Percentiles rank a stretch among this genome's conserved stretches.
These are phyloP conservation scores for Chelonia mydas DNA, from an alignment of 2,797 vertebrate species.

Conservation along the genomic window DNA sequence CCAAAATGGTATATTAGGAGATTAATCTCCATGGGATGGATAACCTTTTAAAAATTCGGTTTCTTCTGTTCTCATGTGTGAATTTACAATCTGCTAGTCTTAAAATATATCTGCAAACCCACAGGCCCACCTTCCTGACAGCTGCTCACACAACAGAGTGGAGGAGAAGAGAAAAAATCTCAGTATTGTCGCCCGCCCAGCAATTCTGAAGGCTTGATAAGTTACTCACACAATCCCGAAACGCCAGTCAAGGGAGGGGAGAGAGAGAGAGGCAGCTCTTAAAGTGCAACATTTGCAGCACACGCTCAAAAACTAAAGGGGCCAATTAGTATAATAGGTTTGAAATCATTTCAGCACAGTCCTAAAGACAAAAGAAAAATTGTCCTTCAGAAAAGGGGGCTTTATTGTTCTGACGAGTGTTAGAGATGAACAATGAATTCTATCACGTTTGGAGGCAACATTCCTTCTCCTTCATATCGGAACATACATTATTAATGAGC, in stretches of 20 bases:
- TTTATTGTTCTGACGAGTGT: slow-evolving; percentile 72
- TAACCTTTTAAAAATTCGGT: slow-evolving; percentile 76
- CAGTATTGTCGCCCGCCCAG: slow-evolving; percentile 45
- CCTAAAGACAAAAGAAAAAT: slow-evolving; percentile 82
- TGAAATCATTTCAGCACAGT: slow-evolving; percentile 75
- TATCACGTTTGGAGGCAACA: slow-evolving; percentile 79
- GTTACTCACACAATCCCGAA: slow-evolving; percentile 64
- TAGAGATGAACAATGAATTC: slow-evolving; percentile 79
- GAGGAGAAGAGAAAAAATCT: slow-evolving; percentile 52
- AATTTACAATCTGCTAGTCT: slow-evolving; percentile 69
- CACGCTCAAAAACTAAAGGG: slow-evolving; percentile 52
- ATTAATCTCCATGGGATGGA: slow-evolving; percentile 76
- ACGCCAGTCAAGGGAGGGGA: slow-evolving; percentile 36
- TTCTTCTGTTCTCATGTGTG: slow-evolving; percentile 71
- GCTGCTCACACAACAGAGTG: slow-evolving; percentile 70
- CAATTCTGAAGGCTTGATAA: slow-evolving; percentile 65
- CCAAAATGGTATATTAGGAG: slow-evolving; percentile 76
- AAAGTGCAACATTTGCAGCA: slow-evolving; percentile 60
- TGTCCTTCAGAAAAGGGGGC: slow-evolving; percentile 75
- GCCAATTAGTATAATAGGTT: slow-evolving; percentile 79
- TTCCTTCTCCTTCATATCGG: slow-evolving; percentile 75
- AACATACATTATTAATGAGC: slow-evolving; percentile 89
- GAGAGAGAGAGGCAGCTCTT: slow-evolving; percentile 6
- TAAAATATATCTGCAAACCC: slow-evolving; percentile 77
- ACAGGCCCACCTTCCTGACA: slow-evolving; percentile 77